These are phyloP conservation scores for Brachionus calyciflorus DNA, from an alignment of 1,140 invertebrate species.

Conservation along the genomic window DNA sequence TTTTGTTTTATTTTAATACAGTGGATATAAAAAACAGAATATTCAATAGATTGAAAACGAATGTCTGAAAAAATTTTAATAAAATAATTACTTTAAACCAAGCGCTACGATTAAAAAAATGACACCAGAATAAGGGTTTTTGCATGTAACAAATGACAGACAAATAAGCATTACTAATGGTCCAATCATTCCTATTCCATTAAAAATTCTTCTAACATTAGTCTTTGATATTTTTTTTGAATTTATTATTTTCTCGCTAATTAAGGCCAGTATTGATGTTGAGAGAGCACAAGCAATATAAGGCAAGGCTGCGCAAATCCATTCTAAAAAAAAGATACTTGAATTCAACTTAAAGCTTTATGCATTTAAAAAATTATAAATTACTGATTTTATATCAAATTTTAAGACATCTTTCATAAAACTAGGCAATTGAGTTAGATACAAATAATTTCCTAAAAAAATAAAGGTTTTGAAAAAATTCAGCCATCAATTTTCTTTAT, in stretches of 20 bases:
- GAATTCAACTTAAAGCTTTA: neutral
- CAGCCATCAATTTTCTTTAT: no score
- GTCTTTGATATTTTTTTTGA: neutral
- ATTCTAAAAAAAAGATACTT: neutral
- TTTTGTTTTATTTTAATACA: neutral
- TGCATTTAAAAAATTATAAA: slow-evolving; percentile 50
- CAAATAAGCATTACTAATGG: neutral
- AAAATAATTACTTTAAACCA: neutral
- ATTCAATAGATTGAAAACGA: no score
- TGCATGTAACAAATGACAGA: slow-evolving; percentile 7
- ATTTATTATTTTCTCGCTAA: neutral
- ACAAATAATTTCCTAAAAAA: slow-evolving; percentile 82
- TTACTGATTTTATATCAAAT: slow-evolving; percentile 51
- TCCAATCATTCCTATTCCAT: neutral
- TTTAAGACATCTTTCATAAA: slow-evolving; percentile 58
- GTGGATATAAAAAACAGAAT: no score
- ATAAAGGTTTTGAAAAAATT: no score
- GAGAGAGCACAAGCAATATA: neutral
- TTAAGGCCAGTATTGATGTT: neutral
- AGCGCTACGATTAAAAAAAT: neutral
- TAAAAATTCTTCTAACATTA: slow-evolving; percentile 22
- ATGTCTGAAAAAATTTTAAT: neutral
- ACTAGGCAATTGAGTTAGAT: slow-evolving; percentile 62
- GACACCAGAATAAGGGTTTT: neutral
- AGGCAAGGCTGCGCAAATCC: neutral